These are phyloP conservation scores for Dendroctonus ponderosae DNA, from an alignment of 1,140 invertebrate genomes.

Conservation along the genomic window DNA sequence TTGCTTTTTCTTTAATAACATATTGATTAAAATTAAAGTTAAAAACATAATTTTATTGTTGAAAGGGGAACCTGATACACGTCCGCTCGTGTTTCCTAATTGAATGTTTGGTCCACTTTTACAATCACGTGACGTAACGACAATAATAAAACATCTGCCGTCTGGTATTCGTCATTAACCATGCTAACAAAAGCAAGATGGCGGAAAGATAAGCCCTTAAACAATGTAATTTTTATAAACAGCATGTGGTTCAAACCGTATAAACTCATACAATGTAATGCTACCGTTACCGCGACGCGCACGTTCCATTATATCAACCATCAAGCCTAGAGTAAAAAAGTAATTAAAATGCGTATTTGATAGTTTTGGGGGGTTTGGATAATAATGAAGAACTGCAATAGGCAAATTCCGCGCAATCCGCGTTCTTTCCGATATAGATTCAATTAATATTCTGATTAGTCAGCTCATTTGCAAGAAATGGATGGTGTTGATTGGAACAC, in stretches of 20 bases:
- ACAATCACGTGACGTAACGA: slow-evolving; percentile 28
- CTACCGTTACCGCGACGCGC: neutral
- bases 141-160: slow-evolving; percentile 29
- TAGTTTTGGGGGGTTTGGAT: no score
- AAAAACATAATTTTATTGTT: no score
- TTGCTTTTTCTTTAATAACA: no score
- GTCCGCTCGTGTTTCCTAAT: slow-evolving; percentile 12
- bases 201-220: slow-evolving; percentile 33
- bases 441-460: no score
- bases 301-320: neutral
- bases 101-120: slow-evolving; percentile 24
- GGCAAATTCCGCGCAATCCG: no score
- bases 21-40: no score
- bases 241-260: slow-evolving; percentile 23
- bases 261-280: neutral
- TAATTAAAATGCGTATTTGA: no score
- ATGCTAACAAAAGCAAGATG: slow-evolving; percentile 20
- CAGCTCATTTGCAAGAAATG: no score
- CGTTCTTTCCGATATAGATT: no score
- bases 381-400: no score
- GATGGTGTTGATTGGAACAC: no score
- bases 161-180: slow-evolving; percentile 22
- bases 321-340: no score
- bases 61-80: neutral
- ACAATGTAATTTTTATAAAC: slow-evolving; percentile 33